Base-by-base conservation (phyloP, 2,888 invertebrate species). In the Eurois occulta region DNA sequence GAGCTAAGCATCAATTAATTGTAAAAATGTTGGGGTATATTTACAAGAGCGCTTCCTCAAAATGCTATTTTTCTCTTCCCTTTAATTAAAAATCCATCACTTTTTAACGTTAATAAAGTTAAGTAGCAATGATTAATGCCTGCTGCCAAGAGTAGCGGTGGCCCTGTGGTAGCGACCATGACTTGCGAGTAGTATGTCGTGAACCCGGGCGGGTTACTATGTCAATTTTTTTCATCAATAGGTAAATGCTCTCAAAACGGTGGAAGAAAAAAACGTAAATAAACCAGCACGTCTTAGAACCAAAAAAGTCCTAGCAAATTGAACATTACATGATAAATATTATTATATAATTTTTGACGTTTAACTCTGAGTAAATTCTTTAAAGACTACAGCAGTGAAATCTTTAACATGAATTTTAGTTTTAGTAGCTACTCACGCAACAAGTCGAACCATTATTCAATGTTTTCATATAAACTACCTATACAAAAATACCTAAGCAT, bases 31-130 rank as follows among this genome's bases (percentile, higher is more conserved):
- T 24, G 52, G 10, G 52, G 10, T 52, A 52, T 21, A 48, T 21
- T 52, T 48, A 21, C 96, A 96, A 38, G 93, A 92, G 21, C 93
- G 92, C 75, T 90, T 95, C 58, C 89, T 92, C 83, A 96, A 90
- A 75, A 94, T 90, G 72, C 93, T 92, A 62, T 94, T 96, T 88
- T 96, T 86, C 90, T 94, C 68, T 93, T 91, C 95, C 96, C 96
- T 88, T 91, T 93, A 0, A 93, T 90, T 60, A 96, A 89, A 60
- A 96, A 90, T 89, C 96, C 96, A 87, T 94, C 95, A 84, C 87
- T 93, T 85, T 92, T 95, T 52, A 55, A 55, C 5, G 13, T 13
- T 28, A 58, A 5, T 16, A 28, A 28, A 58, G n/a, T 28, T 13
- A 55, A 55, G 55, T 55, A 55, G 13, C n/a, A 55, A 55, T 55